Evolutionary conservation across 1,140 invertebrate species (phyloP), one percentile per base, ranked within the genome.

Genomic region (Wasmannia auropunctata): DNA sequence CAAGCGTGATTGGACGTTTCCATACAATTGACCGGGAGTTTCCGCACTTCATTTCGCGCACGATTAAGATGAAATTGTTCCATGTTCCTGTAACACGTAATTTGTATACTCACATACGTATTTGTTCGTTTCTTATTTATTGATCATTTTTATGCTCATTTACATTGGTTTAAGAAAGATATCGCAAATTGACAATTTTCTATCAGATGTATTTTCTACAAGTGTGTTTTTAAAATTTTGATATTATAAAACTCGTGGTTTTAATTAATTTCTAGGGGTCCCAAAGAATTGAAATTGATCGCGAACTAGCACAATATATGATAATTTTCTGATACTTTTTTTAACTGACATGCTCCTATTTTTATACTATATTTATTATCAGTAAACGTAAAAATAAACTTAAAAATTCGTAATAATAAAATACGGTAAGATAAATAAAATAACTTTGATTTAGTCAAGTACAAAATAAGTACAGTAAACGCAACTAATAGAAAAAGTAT

Each of bases 1-100:
- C 74, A n/a, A 28, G 46, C 76, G 60, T 80, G 43, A 80, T 40
- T 22, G 62, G 31, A 80, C 11, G 49, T 67, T 80, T 67, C 62
- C 43, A 43, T 60, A 76, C 54, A 67, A 69, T 37, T 65, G 58
- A 65, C 3, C 14, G 58, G 58, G 28, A 79, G n/a, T 56, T 69
- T 80, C 28, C 62, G 43, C 22, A 28, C 43, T 25, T 14, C 43
- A 51, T 54, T n/a, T 80, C 34, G 3, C 16, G 34, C 43, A 1
- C 31, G 43, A 51, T 37, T 65, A 63, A n/a, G 28, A 28, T 31
- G 8, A 10, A 51, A 79, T 37, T n/a, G 14, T 62, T 46, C 40
- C 19, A 34, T 77, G 37, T 43, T 22, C 3, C 3, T 16, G 22
- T 3, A 3, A 75, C 46, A 14, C 34, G 31, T 43, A 19, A 70